Conservation (phyloP, 2,797 vertebrate species). For the Luscinia luscinia region DNA sequence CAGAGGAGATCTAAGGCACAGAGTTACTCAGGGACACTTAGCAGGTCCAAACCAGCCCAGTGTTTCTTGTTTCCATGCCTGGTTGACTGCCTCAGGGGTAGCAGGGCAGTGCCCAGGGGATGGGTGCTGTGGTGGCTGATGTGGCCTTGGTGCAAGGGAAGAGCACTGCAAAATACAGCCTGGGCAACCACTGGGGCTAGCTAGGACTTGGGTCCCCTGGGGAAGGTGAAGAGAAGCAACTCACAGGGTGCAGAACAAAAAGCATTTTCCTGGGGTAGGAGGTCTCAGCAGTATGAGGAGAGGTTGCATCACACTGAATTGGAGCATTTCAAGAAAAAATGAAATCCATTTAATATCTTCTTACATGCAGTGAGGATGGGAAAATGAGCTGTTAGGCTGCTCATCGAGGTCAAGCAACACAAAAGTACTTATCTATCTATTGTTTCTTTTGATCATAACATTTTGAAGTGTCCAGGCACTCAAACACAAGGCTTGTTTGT, state of each 20-base stretch:
- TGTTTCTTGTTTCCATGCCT: background rate
- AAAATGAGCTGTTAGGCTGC: background rate
- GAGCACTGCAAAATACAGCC: background rate
- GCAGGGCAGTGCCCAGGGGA: background rate
- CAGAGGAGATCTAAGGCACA: background rate
- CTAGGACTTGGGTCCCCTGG: background rate
- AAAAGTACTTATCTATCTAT: background rate
- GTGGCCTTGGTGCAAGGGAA: background rate
- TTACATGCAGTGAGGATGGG: background rate
- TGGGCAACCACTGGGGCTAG: background rate
- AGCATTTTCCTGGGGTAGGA: background rate
- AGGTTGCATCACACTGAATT: background rate
- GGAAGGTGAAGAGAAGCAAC: background rate
- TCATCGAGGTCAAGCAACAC: background rate
- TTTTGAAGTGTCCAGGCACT: background rate
- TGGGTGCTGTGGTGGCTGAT: background rate
- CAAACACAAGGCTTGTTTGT: background rate
- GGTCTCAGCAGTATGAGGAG: background rate
- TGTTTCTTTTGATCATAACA: slow-evolving; percentile 22
- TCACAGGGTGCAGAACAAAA: background rate
- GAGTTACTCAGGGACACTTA: background rate
- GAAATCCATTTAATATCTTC: background rate
- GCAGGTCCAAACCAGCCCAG: background rate
- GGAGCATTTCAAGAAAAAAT: background rate
- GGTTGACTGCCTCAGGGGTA: too few relatives aligned